phyloP scores from a whole-genome alignment of 2,113 vertebrate genomes.

The Azemiops feae region DNA sequence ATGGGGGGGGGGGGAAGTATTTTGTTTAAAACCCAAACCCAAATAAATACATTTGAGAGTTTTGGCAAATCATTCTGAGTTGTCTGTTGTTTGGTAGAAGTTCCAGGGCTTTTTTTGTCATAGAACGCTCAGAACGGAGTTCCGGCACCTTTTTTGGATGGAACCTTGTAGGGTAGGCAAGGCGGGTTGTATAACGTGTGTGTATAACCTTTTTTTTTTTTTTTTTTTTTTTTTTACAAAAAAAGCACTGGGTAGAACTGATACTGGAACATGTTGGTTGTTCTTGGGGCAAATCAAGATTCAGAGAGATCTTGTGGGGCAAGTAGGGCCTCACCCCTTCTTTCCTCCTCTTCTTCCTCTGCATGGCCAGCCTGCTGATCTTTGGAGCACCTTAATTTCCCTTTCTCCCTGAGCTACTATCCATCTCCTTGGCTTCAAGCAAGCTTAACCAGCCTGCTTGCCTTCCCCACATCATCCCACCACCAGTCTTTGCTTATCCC shows the following conservation, averaged over 20 bases:
- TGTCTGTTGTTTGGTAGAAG: neutral
- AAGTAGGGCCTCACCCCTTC: neutral
- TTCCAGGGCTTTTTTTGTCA: too few relatives aligned
- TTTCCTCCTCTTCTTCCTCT: neutral
- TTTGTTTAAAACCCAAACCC: neutral
- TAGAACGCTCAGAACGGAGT: too few relatives aligned
- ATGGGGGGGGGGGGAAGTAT: neutral
- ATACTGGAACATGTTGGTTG: neutral
- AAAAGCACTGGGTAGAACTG: too few relatives aligned
- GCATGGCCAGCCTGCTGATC: neutral
- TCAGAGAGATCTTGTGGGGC: neutral
- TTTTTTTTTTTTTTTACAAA: too few relatives aligned
- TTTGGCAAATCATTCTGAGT: neutral
- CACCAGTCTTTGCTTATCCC: neutral
- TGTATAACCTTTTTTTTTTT: too few relatives aligned
- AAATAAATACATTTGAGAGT: neutral
- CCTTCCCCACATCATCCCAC: neutral
- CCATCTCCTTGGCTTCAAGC: neutral
- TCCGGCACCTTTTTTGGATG: too few relatives aligned
- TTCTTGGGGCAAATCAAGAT: neutral
- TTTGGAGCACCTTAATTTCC: neutral
- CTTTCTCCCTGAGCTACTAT: neutral
- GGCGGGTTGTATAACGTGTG: too few relatives aligned
- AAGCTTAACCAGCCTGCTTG: neutral
- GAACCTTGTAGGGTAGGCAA: too few relatives aligned